Evolutionary conservation across 2,888 invertebrate genomes (phyloP), one percentile per base, ranked within the genome.

Genomic region (Diarsia brunnea): DNA sequence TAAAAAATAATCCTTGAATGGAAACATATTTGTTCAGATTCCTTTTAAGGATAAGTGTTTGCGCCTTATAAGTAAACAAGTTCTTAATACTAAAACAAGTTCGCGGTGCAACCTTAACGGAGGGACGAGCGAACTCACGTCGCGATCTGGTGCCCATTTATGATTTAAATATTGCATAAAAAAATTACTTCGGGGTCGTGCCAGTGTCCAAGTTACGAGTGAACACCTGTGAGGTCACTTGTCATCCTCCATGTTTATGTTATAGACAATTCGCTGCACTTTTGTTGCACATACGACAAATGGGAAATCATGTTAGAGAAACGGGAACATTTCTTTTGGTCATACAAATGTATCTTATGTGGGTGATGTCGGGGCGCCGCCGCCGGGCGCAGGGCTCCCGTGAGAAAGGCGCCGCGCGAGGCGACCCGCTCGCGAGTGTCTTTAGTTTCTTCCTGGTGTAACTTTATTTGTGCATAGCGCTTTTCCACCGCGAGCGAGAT

Each of bases 381-480:
- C 38, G 38, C 38, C 38, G 0, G 38, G 38, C 8, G 38, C 38
- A 38, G 78, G 72, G 69, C 78, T 68, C 88, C 86, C 86, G 85
- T 79, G 83, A 86, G 89, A 85, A 83, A 80, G 81, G 82, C 85
- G 88, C 82, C 82, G 78, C 85, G 88, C 81, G 76, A 87, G 89
- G 89, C 91, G 89, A 88, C 87, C 86, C 84, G 89, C 84, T 84
- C 89, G 89, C 89, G 89, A 89, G 85, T 92, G 92, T 91, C 91
- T 95, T 93, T 91, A 90, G 93, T 95, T 94, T 95, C 94, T 91
- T 92, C 92, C 92, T 91, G 91, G 89, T 91, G 91, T 93, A 93
- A 92, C 93, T 94, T 94, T 95, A 95, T 95, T 94, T 95, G 95
- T 94, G 95, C 95, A 95, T 94, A 94, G 94, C 95, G 94, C 94